Conservation (phyloP, 2,797 vertebrate species). For the Lutjanus campechanus region DNA sequence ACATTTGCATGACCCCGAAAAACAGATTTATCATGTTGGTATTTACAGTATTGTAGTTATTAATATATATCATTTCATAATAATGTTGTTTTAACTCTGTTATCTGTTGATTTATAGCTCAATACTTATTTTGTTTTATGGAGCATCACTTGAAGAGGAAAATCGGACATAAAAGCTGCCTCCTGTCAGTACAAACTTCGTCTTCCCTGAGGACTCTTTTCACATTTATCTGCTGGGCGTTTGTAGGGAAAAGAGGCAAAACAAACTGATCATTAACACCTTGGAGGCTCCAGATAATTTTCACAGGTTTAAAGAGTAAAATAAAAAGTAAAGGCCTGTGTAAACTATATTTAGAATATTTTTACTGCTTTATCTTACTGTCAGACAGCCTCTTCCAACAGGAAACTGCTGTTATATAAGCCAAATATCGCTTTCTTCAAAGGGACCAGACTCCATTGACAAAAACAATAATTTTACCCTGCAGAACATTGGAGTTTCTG, state of each 20-base stretch:
- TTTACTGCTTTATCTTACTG: too few species aligned
- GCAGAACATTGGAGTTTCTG: too few species aligned
- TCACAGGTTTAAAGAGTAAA: not conserved
- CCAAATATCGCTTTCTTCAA: too few species aligned
- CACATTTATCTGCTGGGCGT: constrained; percentile 8
- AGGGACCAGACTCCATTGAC: too few species aligned
- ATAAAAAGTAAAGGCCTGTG: too few species aligned
- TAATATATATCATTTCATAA: not conserved
- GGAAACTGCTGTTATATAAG: too few species aligned
- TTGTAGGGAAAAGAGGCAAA: not conserved
- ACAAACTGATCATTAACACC: constrained; percentile 21
- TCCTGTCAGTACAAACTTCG: not conserved
- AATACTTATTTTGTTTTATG: not conserved
- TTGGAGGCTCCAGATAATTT: not conserved
- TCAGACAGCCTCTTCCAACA: too few species aligned
- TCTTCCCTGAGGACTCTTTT: constrained; percentile 19
- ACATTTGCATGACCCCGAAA: constrained; percentile 8
- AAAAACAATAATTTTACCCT: too few species aligned
- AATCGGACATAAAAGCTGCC: constrained; percentile 6
- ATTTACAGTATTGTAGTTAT: not conserved
- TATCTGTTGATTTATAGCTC: not conserved
- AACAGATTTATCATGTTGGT: not conserved
- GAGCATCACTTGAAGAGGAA: not conserved
- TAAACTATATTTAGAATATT: too few species aligned
- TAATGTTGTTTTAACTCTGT: not conserved